Conservation (phyloP, 2,888 invertebrate genomes). For the Apotomis turbidana region DNA sequence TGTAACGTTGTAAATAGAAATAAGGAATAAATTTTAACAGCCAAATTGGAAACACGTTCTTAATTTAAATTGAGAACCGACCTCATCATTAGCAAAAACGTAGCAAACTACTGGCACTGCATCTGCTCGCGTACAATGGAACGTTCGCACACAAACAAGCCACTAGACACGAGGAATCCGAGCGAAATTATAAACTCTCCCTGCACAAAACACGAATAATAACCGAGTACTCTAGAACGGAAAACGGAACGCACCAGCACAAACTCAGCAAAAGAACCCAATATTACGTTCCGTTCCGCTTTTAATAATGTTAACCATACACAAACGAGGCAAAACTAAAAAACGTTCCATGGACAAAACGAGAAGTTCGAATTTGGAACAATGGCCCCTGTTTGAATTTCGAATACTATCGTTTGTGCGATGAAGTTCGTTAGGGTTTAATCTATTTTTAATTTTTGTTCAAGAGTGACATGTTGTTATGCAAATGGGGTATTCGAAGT, state of each 20-base stretch:
- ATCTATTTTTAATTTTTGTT: constrained; percentile 48
- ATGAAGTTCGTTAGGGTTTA: constrained; percentile 47
- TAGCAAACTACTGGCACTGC: constrained; percentile 30
- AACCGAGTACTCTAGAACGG: constrained; percentile 40
- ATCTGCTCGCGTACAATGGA: constrained; percentile 41
- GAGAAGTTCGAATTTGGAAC: constrained; percentile 49
- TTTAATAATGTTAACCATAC: constrained; percentile 59
- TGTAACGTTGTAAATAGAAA: too few relatives aligned
- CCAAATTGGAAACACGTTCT: constrained; percentile 10
- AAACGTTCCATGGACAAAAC: constrained; percentile 47
- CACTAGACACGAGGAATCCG: constrained; percentile 44
- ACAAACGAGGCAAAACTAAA: constrained; percentile 47
- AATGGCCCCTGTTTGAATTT: constrained; percentile 48
- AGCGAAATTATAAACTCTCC: constrained; percentile 45
- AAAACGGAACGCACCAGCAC: constrained; percentile 43
- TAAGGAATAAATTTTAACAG: neutral
- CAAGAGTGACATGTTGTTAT: constrained; percentile 41
- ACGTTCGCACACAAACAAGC: constrained; percentile 42
- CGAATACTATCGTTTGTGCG: constrained; percentile 43
- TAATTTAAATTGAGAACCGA: constrained; percentile 14
- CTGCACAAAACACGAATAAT: constrained; percentile 43
- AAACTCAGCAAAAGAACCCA: constrained; percentile 43
- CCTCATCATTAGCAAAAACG: constrained; percentile 40
- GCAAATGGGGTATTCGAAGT: constrained; percentile 23
- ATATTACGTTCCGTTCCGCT: constrained; percentile 44